Evolutionary conservation across 2,888 invertebrate species (phyloP), one percentile per base, ranked within the genome.

Genomic region (Rhamnusium bicolor): DNA sequence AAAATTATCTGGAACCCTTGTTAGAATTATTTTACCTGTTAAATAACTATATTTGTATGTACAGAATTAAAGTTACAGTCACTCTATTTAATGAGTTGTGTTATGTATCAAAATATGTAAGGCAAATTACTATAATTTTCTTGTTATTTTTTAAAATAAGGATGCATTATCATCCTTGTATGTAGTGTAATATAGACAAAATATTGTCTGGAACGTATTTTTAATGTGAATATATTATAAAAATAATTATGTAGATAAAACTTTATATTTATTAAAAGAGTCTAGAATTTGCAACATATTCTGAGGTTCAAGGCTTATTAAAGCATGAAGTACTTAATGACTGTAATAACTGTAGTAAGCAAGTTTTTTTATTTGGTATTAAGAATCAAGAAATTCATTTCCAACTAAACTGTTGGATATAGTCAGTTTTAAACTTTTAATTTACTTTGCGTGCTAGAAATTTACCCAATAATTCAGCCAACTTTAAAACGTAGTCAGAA

Each of bases 31-130:
- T 53, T 71, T 51, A 72, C 56, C 65, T 53, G 56, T 56, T 60
- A 72, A 74, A 76, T 72, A 66, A 72, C 74, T 76, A 65, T 74
- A 74, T 76, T 76, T 76, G 74, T 74, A 63, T 72, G 49, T 68
- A 69, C 71, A 56, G 61, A 72, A 54, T 70, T 74, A 72, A 21
- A 46, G 49, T 73, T 65, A 58, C 63, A 74, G 76, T 76, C 76
- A 76, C 76, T 71, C 32, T 27, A 70, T 76, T 72, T 69, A 76
- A 76, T 70, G 71, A 76, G 62, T 61, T 65, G 61, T 70, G 63
- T 19, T 72, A 70, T 62, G 53, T 71, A 58, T 61, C 65, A 71
- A 69, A 69, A 32, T 56, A 47, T 49, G 62, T 61, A 51, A 5
- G 18, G 68, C 29, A 71, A 76, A 76, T 72, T 49, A 76, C 76